Conservation (phyloP, 2,888 invertebrate species). For the Lasioglossum pauxillum region DNA sequence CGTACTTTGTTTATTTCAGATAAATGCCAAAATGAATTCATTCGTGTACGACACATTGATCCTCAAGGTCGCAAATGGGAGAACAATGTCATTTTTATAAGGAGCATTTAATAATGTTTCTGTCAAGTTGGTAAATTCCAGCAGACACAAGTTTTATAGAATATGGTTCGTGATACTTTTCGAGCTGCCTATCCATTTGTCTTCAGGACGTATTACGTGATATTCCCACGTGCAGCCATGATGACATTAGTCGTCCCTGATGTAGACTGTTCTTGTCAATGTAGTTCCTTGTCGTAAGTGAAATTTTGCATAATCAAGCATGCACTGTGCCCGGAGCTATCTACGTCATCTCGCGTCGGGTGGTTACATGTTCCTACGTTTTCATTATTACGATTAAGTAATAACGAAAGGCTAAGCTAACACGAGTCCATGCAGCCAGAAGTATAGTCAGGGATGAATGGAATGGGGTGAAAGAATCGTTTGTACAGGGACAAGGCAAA, state of each 20-base stretch:
- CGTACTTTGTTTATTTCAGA: too few relatives aligned
- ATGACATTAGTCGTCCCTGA: not conserved
- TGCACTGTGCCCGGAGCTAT: slow-evolving; percentile 70
- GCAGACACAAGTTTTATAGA: not conserved
- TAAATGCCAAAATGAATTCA: too few relatives aligned
- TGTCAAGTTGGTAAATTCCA: not conserved
- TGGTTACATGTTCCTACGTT: slow-evolving; percentile 76
- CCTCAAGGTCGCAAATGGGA: too few relatives aligned
- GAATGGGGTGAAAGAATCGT: slow-evolving; percentile 34
- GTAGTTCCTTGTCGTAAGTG: slow-evolving; percentile 57
- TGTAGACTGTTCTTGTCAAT: slow-evolving; percentile 52
- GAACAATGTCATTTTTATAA: too few relatives aligned
- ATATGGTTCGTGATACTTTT: not conserved
- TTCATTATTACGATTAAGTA: slow-evolving; percentile 82
- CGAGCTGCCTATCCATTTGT: not conserved
- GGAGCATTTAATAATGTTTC: not conserved
- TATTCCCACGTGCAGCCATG: not conserved
- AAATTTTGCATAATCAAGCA: slow-evolving; percentile 81
- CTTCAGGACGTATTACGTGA: not conserved
- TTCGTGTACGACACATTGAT: too few relatives aligned
- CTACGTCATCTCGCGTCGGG: slow-evolving; percentile 49
- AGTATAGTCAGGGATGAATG: slow-evolving; percentile 44
- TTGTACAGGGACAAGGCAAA: slow-evolving; percentile 43
- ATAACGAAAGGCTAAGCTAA: slow-evolving; percentile 70
- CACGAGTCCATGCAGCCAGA: slow-evolving; percentile 72